Conservation (phyloP, 2,888 invertebrate species). For the Vannuccia rotundouncinata region DNA sequence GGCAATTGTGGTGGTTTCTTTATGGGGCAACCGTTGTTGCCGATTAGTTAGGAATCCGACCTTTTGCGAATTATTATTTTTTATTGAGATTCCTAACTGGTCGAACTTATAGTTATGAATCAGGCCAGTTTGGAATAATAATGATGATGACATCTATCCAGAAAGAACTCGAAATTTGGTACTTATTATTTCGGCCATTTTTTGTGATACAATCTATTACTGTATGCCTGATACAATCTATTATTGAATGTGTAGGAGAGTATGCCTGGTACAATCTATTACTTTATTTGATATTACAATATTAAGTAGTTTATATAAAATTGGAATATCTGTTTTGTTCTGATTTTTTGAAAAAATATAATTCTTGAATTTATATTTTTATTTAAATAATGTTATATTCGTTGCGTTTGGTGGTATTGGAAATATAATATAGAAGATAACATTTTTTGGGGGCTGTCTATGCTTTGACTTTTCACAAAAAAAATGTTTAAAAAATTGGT, state of each 20-base stretch:
- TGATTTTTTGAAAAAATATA: not conserved
- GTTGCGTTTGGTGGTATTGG: no score
- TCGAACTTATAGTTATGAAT: no score
- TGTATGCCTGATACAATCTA: not conserved
- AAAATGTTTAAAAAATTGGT: no score
- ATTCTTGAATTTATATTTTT: no score
- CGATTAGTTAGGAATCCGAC: not conserved
- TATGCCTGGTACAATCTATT: not conserved
- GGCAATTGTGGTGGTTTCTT: not conserved
- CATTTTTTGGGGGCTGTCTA: no score
- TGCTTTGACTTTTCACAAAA: no score
- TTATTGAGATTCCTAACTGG: not conserved
- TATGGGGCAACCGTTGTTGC: not conserved
- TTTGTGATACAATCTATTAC: not conserved
- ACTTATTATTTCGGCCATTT: no score
- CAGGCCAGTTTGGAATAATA: not conserved
- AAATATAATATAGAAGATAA: no score
- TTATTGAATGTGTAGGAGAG: no score
- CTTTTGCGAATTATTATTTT: not conserved
- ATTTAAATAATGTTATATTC: no score
- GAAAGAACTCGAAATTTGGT: not conserved
- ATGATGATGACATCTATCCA: not conserved
- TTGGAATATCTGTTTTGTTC: not conserved
- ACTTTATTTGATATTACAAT: not conserved
- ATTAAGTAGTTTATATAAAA: not conserved